Evolutionary conservation across 30 jellyfish, hydroid and myxozoan genomes (phyloP), one percentile per base, ranked within the genome.

Genomic region (Turritopsis rubra): DNA sequence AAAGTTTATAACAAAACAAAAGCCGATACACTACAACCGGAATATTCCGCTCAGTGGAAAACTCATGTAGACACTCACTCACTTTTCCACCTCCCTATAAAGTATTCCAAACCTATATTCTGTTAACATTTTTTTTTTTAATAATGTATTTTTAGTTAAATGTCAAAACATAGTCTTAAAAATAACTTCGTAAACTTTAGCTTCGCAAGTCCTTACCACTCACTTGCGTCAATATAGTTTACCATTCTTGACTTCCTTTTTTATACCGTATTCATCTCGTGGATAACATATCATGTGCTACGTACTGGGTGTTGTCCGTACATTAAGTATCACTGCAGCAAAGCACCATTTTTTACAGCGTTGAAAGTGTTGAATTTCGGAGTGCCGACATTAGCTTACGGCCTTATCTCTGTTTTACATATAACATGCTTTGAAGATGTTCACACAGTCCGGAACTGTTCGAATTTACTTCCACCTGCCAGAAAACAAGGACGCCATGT

Each of bases 251-350:
- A 88, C 99, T n/a, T 93, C 99, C 20, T 93, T 83, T 81, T 93
- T 93, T 77, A 96, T 93, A 66, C 96, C 96, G 28, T 89, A 89
- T 89, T 72, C 84, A 28, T 66, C 79, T 83, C 5, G 97, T 93
- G 16, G 93, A 86, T 28, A 94, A 88, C 23, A 81, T 93, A 93
- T 73, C 99, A 93, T 71, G 85, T 93, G 52, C 81, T 93, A 52
- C 29, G 99, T 70, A 93, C 99, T 0, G 99, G 99, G 7, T 93
- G 99, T 74, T 88, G 85, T 66, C 99, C 99, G n/a, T 93, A 85
- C 81, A 88, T 93, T 81, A 93, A 93, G 77, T 93, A 93, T 77
- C 99, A 93, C 73, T 93, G 99, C 84, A 79, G 96, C 73, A 93
- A 79, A 73, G 75, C 90, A 77, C 84, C 94, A 28, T 71, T 93